Evolutionary conservation across 2,113 vertebrate species (phyloP), one percentile per base, ranked within the genome.

Genomic region (Labeo catla): DNA sequence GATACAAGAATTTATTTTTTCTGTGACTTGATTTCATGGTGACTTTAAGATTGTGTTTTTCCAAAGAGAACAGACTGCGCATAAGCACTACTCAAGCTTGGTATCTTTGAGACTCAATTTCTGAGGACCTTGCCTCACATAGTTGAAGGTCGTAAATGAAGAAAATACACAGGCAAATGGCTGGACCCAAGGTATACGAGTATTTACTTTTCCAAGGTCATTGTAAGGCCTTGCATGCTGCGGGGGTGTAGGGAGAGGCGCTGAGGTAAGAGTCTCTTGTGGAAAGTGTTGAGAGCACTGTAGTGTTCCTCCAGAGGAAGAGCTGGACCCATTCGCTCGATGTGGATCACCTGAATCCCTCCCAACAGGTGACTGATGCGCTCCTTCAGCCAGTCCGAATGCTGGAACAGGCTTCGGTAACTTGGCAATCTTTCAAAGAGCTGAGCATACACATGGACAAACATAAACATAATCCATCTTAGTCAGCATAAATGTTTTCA

Each of bases 301-400:
- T 97, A 98, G 92, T 98, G 96, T 54, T 98, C 97, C 0, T 96
- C 93, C 0, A 98, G 92, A 8, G 95, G 95, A 91, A 97, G 85
- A 2, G 95, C 90, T 1, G 97, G 95, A 72, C 96, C 96, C 47
- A 97, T 87, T 11, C 95, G 94, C 88, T 99, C 98, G 1, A 96
- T 45, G 12, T 96, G 95, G 63, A 96, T 91, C 19, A 99, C 95
- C 79, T 96, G 95, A 6, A 96, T 93, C 21, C 97, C 97, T 8
- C 98, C 98, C 23, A 99, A 92, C 43, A 98, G 95, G 1, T 94
- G 92, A 91, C 97, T 96, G 93, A 99, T 96, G 79, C 93, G 91
- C 78, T 98, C 97, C 92, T 98, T 97, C 86, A 99, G 90, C 89
- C 94, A 91, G 70, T 95, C 89, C 0, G 96, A 93, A 88, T 95